A percentile compares a stretch with the other conserved stretches of the same genome.
Conservation (phyloP, 2,113 vertebrate genomes). For the Cyanoliseus patagonus region DNA sequence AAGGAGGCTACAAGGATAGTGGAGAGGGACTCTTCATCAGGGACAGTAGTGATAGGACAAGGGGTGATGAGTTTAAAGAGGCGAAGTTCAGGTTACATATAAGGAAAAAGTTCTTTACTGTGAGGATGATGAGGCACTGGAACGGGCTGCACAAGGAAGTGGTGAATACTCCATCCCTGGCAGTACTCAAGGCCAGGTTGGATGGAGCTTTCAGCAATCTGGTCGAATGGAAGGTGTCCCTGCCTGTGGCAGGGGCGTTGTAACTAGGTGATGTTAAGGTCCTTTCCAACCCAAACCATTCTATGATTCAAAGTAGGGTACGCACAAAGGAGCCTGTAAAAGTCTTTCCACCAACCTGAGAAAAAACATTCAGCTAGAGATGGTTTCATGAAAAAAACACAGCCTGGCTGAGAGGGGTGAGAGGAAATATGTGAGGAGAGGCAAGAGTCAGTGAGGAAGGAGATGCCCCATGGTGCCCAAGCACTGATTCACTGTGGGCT, state of each 20-base stretch:
- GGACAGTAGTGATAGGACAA: not conserved
- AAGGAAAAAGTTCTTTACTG: not conserved
- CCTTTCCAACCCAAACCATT: not conserved
- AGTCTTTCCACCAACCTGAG: not conserved
- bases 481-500: not conserved
- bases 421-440: not conserved
- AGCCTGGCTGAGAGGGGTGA: not conserved
- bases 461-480: not conserved
- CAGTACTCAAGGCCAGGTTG: not conserved
- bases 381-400: not conserved
- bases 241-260: not conserved
- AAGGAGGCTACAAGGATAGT: not conserved
- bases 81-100: not conserved
- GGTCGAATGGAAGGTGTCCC: not conserved
- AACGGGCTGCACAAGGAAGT: not conserved
- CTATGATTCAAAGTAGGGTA: not conserved
- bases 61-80: not conserved
- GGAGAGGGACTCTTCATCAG: not conserved
- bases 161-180: not conserved
- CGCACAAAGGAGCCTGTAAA: not conserved
- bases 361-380: not conserved
- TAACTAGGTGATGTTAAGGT: not conserved
- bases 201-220: not conserved
- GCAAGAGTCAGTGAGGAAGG: accelerated
- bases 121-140: not conserved